Evolutionary conservation across 23 tunicate species (phyloP), one percentile per base, ranked within the genome.

Genomic region (Ciona savignyi): DNA sequence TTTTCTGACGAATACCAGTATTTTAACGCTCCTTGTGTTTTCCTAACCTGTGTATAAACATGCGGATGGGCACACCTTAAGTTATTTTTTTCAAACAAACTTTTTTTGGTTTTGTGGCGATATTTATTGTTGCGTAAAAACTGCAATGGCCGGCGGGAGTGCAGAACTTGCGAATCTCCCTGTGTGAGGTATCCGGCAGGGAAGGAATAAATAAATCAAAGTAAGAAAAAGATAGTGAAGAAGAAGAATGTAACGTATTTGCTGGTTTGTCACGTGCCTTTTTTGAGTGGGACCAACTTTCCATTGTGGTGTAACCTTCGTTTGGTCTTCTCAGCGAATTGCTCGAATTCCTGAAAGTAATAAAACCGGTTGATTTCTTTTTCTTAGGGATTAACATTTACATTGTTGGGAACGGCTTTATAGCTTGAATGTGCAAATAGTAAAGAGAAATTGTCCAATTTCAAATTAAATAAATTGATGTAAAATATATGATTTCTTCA

Each of bases 281-380:
- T 74, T 66, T 82, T 82, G 29, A 82, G 32, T 6, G 87, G 87
- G 26, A 82, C 70, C 2, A 82, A 78, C 24, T 74, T 82, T 74
- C 87, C 87, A 33, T 82, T 67, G 33, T 75, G 35, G 26, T 78
- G 74, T 0, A 82, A 27, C 15, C 87, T 35, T 1, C 87, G 80
- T 23, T 15, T 32, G 6, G 80, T 82, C 61, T 62, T 68, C 49
- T 74, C 87, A 22, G 87, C 87, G 62, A 82, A 82, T 31, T 66
- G 25, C 67, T 82, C 87, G 66, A 82, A 82, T 29, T 82, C 80
- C 87, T 82, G 72, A 42, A n/a, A 80, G 33, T 65, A 42, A 63
- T 26, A 25, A 61, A n/a, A n/a, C n/a, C n/a, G n/a, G n/a, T n/a
- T n/a, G n/a, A n/a, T 42, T 42, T 6, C 56, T 9, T 42, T 42